A percentile compares a stretch with the other conserved stretches of the same genome.
Evolutionary conservation across 2,888 invertebrate species (phyloP).

Genomic region (Zhuqinia jingwanae): DNA sequence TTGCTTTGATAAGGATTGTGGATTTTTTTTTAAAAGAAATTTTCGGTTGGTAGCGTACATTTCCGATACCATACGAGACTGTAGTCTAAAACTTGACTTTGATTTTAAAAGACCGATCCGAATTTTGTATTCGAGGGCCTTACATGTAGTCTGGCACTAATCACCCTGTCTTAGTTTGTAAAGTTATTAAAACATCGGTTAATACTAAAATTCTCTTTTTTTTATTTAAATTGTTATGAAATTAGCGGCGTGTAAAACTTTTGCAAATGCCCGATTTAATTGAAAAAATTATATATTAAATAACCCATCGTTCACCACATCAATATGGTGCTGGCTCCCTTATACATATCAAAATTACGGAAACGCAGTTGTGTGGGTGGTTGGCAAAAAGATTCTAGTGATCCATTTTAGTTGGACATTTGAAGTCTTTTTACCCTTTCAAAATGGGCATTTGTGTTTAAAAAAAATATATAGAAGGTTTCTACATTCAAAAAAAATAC

Average conservation of each 20-base stretch:
- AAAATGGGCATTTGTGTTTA: constrained; percentile 15
- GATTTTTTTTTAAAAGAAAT: constrained; percentile 26
- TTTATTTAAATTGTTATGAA: constrained; percentile 9
- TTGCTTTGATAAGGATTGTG: constrained; percentile 35
- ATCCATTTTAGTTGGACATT: constrained; percentile 61
- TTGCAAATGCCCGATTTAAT: constrained; percentile 36
- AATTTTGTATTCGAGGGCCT: constrained; percentile 73
- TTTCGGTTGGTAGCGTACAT: constrained; percentile 60
- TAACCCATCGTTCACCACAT: constrained; percentile 16
- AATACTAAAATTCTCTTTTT: constrained; percentile 31
- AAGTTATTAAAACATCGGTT: constrained; percentile 21
- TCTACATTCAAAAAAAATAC: too few relatives aligned
- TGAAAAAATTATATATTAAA: not conserved
- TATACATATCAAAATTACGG: not conserved
- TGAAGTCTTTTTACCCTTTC: constrained; percentile 35
- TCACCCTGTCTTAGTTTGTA: constrained; percentile 39
- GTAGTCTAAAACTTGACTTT: constrained; percentile 76
- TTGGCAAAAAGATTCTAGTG: constrained; percentile 59
- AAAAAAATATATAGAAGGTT: not conserved
- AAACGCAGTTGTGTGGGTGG: constrained; percentile 64
- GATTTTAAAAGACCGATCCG: constrained; percentile 75
- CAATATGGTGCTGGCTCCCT: constrained; percentile 57
- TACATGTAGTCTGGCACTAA: constrained; percentile 62
- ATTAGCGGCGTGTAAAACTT: constrained; percentile 29
- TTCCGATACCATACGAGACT: constrained; percentile 68